Percentiles rank a stretch among this genome's conserved stretches.
Evolutionary conservation across 1,140 invertebrate species (phyloP).

Genomic region (Ceratitis capitata): DNA sequence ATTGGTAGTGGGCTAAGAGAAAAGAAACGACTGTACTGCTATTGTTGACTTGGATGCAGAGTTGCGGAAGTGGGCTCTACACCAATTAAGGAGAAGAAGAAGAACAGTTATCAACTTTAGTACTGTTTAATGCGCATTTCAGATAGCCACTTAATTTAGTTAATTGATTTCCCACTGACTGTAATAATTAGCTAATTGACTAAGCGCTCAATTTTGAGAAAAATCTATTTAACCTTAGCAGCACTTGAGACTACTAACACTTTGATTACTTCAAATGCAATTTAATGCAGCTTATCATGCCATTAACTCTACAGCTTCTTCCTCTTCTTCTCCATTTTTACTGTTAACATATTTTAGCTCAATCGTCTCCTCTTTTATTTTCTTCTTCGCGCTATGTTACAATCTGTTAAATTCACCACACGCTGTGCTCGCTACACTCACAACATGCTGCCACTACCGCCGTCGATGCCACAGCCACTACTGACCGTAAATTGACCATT

Average conservation of each 20-base stretch:
- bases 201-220: background rate
- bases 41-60: too few relatives aligned
- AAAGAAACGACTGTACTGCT: too few relatives aligned
- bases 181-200: background rate
- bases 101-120: too few relatives aligned
- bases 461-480: background rate
- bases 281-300: background rate
- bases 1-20: too few relatives aligned
- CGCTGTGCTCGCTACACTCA: background rate
- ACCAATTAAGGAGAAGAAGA: too few relatives aligned
- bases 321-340: background rate
- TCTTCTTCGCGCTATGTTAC: background rate
- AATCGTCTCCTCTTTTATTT: background rate
- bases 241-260: background rate
- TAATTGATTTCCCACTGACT: too few relatives aligned
- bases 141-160: background rate
- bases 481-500: slow-evolving; percentile 27
- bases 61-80: too few relatives aligned
- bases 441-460: background rate
- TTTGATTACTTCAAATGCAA: background rate
- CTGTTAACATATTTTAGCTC: background rate
- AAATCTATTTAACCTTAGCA: background rate
- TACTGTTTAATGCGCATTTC: background rate
- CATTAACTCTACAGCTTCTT: background rate
- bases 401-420: too few relatives aligned